Conservation (phyloP, 2,797 vertebrate species). For the Loris lydekkerianus region DNA sequence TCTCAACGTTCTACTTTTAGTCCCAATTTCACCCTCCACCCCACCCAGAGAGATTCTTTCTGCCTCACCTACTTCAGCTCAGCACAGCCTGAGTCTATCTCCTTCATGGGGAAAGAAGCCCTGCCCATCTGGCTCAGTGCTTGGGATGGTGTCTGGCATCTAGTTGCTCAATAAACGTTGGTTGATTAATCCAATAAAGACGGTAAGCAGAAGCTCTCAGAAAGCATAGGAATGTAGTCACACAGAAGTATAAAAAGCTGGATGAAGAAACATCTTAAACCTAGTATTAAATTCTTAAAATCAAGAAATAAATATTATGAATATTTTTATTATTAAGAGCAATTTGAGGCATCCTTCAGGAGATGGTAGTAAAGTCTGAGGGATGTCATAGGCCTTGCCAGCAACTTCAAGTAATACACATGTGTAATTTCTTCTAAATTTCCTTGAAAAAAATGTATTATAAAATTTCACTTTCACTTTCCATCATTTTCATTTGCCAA, state of each 20-base stretch:
- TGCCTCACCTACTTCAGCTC: not conserved
- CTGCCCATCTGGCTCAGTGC: not conserved
- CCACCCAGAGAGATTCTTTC: not conserved
- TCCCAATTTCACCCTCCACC: not conserved
- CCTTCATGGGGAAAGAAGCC: too few species aligned
- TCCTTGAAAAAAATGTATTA: not conserved
- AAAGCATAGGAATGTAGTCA: not conserved
- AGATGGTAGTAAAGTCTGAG: not conserved
- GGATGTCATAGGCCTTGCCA: too few species aligned
- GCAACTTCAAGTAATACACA: not conserved
- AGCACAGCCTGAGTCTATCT: not conserved
- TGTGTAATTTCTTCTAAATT: not conserved
- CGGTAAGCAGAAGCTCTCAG: not conserved
- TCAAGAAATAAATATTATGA: slow-evolving; percentile 18
- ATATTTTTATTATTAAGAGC: not conserved
- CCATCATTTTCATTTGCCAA: slow-evolving; percentile 23
- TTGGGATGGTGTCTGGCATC: not conserved
- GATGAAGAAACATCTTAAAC: not conserved
- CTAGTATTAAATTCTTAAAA: not conserved
- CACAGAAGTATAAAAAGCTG: not conserved
- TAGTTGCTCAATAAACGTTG: not conserved
- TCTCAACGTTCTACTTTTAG: not conserved
- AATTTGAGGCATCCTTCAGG: not conserved
- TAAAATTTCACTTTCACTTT: not conserved
- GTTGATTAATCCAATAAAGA: not conserved